Evolutionary conservation across 2,113 vertebrate species (phyloP), one percentile per base, ranked within the genome.

Genomic region (Indicator indicator): DNA sequence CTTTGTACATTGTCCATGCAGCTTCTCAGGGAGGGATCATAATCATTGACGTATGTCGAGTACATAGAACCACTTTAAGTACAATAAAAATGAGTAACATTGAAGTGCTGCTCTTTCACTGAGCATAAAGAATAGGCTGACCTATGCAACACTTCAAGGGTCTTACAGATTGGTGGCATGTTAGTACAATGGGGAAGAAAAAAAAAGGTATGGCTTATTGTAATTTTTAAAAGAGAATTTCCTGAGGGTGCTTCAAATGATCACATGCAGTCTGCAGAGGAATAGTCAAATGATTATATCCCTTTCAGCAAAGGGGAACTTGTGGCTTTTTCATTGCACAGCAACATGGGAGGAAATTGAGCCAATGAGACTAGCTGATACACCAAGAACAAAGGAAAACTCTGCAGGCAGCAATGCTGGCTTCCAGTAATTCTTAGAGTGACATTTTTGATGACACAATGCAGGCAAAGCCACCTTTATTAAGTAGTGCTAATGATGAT

Each of bases 61-160:
- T 86, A 70, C 65, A 86, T 24, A 71, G 88, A 77, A 86, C 19
- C 76, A 75, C 69, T 92, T 7, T 74, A 58, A 93, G 32, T 69
- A 75, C 62, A 88, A 90, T 62, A 90, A 90, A 95, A 92, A 86
- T 60, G 54, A 95, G 58, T 81, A 94, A 73, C 65, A 91, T 19
- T 83, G 88, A 94, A 91, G 88, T 48, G 60, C 65, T 90, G 83
- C 62, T 71, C 80, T 94, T 95, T 93, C 69, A 77, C 80, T 0
- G 0, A 81, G 86, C 76, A 89, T 88, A 90, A 95, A 96, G 83
- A 80, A 88, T 77, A 86, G 83, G 19, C 68, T 86, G 90, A 95
- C 78, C 79, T 88, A 67, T 83, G 78, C 55, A 79, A 69, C 60
- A 64, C 60, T 91, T 88, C 46, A 83, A 71, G 64, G 62, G 36